A percentile compares a stretch with the other conserved stretches of the same genome.
Evolutionary conservation across 1,140 invertebrate genomes (phyloP).

Genomic region (Brachionus rotundiformis): DNA sequence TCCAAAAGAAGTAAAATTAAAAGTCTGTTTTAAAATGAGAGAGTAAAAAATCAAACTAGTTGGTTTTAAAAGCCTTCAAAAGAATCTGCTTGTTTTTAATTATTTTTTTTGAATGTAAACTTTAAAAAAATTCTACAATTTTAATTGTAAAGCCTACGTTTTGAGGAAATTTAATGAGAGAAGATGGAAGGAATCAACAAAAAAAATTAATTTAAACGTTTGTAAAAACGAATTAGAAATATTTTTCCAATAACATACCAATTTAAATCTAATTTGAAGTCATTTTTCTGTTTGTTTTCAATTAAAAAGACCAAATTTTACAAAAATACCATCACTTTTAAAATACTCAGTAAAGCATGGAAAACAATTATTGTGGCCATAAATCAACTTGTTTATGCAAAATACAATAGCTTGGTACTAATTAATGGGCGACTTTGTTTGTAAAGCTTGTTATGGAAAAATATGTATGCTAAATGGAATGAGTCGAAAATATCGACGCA

Average conservation of each 20-base stretch:
- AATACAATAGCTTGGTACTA: background rate
- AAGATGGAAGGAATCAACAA: background rate
- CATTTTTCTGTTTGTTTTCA: conserved; percentile 5
- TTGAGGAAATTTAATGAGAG: background rate
- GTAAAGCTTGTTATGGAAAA: background rate
- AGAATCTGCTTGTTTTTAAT: background rate
- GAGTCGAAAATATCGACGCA: background rate
- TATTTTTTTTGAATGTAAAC: background rate
- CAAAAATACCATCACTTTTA: background rate
- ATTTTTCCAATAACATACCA: background rate
- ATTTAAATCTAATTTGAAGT: conserved; percentile 3
- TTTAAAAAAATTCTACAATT: background rate
- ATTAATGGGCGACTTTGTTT: background rate
- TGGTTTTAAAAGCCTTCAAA: background rate
- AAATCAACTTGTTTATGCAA: background rate
- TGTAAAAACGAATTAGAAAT: background rate
- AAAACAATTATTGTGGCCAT: background rate
- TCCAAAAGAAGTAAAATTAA: background rate
- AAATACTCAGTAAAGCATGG: background rate
- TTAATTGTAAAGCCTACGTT: background rate
- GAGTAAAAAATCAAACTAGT: background rate
- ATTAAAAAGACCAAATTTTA: background rate
- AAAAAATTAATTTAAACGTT: background rate
- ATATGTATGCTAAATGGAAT: background rate
- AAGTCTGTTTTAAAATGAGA: background rate